Evolutionary conservation across 2,113 vertebrate genomes (phyloP), one percentile per base, ranked within the genome.

Genomic region (Rissa tridactyla): DNA sequence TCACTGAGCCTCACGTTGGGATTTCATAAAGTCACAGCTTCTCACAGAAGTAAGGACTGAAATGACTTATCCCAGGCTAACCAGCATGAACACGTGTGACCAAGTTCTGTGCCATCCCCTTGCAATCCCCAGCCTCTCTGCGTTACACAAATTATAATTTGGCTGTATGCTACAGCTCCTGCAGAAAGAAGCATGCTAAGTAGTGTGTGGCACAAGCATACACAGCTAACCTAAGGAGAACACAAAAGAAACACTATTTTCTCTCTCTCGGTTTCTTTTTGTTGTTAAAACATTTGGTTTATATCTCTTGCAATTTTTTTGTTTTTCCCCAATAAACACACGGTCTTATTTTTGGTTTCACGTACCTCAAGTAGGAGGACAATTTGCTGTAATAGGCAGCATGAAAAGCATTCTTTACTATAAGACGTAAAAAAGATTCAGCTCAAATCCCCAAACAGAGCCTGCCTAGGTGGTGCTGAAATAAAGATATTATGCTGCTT

Each of bases 401-500:
- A 2, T 76, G 65, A 96, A 44, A 88, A 94, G 25, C 34, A 30
- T 79, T 90, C 90, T 94, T 76, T 89, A 93, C 55, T 70, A 60
- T 29, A 65, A 75, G 70, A 68, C 88, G 47, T 47, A 85, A 90
- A 69, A 78, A 73, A 64, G 46, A 70, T 62, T 68, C 47, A 71
- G 76, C 80, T 75, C 64, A 90, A 90, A 79, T 71, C 76, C 86
- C 86, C 1, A 14, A 62, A 60, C 26, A 21, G 40, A 88, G 75
- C 79, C 95, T 92, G 80, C 72, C 76, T 72, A 95, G 96, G 94
- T 90, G 91, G 88, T 80, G 77, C 92, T 83, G 91, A 65, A 93
- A 96, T 97, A 64, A 96, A 97, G 97, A 97, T 58, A 93, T 89
- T 96, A 86, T 49, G 34, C 95, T 92, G 97, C 94, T 83, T 94